phyloP scores from a whole-genome alignment of 2,888 invertebrate species.

The Nomada ruficornis region DNA sequence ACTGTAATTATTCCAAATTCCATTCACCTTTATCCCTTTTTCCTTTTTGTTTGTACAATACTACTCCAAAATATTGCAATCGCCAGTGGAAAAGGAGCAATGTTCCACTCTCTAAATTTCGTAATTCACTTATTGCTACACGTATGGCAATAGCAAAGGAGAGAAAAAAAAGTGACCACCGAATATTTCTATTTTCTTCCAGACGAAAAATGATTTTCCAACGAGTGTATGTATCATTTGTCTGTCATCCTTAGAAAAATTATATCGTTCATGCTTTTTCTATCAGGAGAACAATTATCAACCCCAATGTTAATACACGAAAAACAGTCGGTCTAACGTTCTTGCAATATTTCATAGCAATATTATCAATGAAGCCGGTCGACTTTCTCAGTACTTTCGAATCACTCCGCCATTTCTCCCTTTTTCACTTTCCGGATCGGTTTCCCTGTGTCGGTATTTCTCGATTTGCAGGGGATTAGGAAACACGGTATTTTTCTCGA shows the following conservation, averaged over 20 bases:
- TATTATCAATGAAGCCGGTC: constrained; percentile 8
- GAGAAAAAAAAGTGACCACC: no score
- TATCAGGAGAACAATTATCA: no score
- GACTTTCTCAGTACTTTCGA: constrained; percentile 9
- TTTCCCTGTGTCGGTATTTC: neutral
- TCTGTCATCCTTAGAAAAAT: no score
- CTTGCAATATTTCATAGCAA: constrained; percentile 15
- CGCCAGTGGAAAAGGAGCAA: no score
- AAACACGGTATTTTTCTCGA: constrained; percentile 38
- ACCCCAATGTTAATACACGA: no score
- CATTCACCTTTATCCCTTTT: constrained; percentile 1
- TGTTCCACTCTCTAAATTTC: neutral
- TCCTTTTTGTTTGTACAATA: neutral
- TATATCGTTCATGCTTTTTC: no score
- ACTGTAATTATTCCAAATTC: constrained; percentile 40
- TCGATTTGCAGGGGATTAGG: constrained; percentile 31
- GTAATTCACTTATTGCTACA: neutral
- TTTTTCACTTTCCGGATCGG: neutral
- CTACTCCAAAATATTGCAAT: constrained; percentile 6
- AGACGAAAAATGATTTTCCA: neutral
- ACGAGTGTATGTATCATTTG: no score
- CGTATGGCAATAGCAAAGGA: no score
- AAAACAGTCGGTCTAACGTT: no score
- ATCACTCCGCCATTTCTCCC: neutral
- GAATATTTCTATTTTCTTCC: neutral